Evolutionary conservation across 2,888 invertebrate genomes (phyloP).

Genomic region (Drosophila macrothrix): DNA sequence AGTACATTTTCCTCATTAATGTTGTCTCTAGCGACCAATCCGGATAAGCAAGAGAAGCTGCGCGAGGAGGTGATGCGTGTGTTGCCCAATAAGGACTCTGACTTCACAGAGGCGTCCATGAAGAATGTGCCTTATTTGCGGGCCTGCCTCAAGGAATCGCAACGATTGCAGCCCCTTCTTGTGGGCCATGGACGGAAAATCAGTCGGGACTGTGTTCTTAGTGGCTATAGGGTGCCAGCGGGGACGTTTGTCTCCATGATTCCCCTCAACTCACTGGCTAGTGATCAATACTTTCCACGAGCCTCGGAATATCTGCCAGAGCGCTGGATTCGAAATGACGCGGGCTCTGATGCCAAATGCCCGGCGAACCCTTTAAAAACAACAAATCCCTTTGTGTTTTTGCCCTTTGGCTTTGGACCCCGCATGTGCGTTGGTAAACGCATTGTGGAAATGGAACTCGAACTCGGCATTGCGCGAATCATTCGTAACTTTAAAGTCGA

Average conservation of each 20-base stretch:
- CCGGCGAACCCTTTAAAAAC: constrained; percentile 88
- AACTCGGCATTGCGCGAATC: constrained; percentile 86
- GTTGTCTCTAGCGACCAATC: constrained; percentile 87
- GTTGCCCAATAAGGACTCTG: constrained; percentile 84
- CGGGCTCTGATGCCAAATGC: constrained; percentile 86
- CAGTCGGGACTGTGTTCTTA: constrained; percentile 87
- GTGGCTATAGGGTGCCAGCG: constrained; percentile 88
- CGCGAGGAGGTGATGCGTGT: constrained; percentile 86
- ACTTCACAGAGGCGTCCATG: constrained; percentile 85
- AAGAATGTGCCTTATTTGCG: constrained; percentile 87
- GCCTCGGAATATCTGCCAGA: constrained; percentile 89
- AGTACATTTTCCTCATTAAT: constrained; percentile 64
- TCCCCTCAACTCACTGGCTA: constrained; percentile 86
- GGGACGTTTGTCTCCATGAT: constrained; percentile 90
- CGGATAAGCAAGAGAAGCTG: constrained; percentile 88
- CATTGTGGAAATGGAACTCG: constrained; percentile 91
- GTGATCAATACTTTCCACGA: constrained; percentile 87
- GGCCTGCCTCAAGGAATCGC: constrained; percentile 91
- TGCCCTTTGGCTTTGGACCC: constrained; percentile 90
- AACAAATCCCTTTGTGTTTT: constrained; percentile 77
- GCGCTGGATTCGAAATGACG: constrained; percentile 87
- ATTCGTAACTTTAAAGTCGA: constrained; percentile 80
- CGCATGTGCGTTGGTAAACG: constrained; percentile 90
- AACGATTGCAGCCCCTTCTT: constrained; percentile 87
- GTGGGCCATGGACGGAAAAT: constrained; percentile 87